Evolutionary conservation across 2,888 invertebrate genomes (phyloP), one percentile per base, ranked within the genome.

Genomic region (Nemotelus pantherinus): DNA sequence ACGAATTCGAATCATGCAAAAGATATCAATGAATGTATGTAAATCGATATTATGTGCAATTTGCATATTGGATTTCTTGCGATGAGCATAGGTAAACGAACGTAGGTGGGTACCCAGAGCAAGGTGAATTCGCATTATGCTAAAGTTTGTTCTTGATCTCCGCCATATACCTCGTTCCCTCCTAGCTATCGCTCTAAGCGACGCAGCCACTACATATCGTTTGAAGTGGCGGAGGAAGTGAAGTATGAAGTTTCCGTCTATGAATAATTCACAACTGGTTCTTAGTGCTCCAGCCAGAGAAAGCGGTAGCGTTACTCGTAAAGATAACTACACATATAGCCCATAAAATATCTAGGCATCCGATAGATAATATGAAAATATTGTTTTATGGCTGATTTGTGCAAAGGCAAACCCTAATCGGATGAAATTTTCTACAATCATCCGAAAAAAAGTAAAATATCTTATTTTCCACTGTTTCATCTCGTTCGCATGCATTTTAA

Each of bases 381-480:
- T 79, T 79, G 79, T 77, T 79, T 79, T 79, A 79, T 77, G 77
- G 79, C 70, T 79, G 79, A 72, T 70, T 76, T 72, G 76, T 72
- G 72, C 72, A 58, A 10, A 44, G 47, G 58, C 72, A 72, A 58
- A 57, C 72, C 72, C 60, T 72, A 72, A 72, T 72, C 72, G 72
- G 53, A 72, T 58, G 60, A 47, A 44, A 72, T 58, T 72, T 72
- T 55, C 72, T 72, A 72, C 72, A 58, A 72, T 72, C 58, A 60
- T 41, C 44, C 71, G 53, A 53, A 53, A 57, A 70, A 53, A 25
- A 25, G 25, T 25, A 25, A 58, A 68, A 70, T 55, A 70, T 70
- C 70, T 70, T 55, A 70, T 55, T 70, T 57, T n/a, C 6, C 70
- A 70, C 55, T 70, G 57, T 53, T 53, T 55, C 10, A 41, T 43